Evolutionary conservation across 2,113 vertebrate species (phyloP).

Genomic region (Tragelaphus strepsiceros): DNA sequence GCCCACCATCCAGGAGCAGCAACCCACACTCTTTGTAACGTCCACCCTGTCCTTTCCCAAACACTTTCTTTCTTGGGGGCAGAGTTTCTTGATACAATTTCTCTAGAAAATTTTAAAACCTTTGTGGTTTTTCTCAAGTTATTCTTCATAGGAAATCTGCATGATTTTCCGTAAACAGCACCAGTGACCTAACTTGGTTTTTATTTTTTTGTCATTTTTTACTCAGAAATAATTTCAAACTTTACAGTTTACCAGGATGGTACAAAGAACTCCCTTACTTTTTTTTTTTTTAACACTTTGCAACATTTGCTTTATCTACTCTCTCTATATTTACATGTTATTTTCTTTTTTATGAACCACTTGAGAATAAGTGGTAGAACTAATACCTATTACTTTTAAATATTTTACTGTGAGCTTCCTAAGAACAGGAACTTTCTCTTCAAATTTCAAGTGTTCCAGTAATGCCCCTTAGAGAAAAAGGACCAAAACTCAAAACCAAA

Average conservation of each 20-base stretch:
- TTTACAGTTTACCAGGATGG: neutral
- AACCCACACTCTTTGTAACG: fast-evolving
- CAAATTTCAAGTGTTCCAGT: neutral
- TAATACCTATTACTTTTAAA: neutral
- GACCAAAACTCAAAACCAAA: neutral
- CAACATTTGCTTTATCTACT: neutral
- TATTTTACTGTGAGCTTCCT: neutral
- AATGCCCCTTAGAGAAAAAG: neutral
- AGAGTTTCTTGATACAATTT: neutral
- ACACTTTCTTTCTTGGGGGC: fast-evolving
- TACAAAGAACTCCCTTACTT: neutral
- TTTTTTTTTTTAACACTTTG: neutral
- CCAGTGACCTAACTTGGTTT: neutral
- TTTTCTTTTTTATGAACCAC: neutral
- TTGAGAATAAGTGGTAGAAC: too few relatives aligned
- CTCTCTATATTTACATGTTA: neutral
- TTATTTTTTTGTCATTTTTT: neutral
- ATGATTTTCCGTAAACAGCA: neutral
- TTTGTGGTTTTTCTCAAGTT: neutral
- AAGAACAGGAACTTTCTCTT: neutral
- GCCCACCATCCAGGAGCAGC: fast-evolving
- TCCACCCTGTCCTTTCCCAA: neutral
- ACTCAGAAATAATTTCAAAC: neutral
- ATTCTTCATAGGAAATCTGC: neutral
- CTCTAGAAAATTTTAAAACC: neutral